Evolutionary conservation across 2,797 vertebrate genomes (phyloP), one percentile per base, ranked within the genome.

Genomic region (Gallirallus australis): DNA sequence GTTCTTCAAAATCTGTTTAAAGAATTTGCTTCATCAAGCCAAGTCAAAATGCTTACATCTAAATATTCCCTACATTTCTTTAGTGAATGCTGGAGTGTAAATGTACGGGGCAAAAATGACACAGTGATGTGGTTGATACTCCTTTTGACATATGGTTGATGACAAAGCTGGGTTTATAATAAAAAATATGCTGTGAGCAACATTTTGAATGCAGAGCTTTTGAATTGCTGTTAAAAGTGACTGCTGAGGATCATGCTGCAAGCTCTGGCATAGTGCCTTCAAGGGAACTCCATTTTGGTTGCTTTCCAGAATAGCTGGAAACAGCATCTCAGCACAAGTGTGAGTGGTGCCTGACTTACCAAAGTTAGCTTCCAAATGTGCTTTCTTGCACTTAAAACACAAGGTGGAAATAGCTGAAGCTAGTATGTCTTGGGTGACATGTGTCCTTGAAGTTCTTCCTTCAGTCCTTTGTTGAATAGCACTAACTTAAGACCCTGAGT

Each of bases 251-350:
- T 83, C 10, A 1, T 27, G 5, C 52, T 85, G n/a, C 48, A 64
- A 76, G 35, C 45, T 87, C 33, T 87, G 68, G 60, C 57, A 2
- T 17, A 33, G 24, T 42, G 37, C 57, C 82, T 90, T 72, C 1
- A 0, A 68, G 79, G 28, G 40, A 93, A 27, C 61, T 91, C 76
- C 24, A 12, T 76, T 81, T 90, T 65, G 78, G 27, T 48, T 79
- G 71, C 53, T 78, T 88, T 91, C 53, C 59, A 69, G 76, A 91
- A 35, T 35, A 86, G 35, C 72, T 90, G 72, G 59, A 83, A 93
- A 59, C 16, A 28, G 40, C 59, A 69, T 21, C 37, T 89, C 60
- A 54, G 30, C 61, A 40, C 57, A 75, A 57, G 30, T 47, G 68
- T 39, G 48, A 86, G 50, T 37, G 33, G 75, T 5, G 10, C 35